phyloP scores from a whole-genome alignment of 2,113 vertebrate species.

The Catharus bicknelli region DNA sequence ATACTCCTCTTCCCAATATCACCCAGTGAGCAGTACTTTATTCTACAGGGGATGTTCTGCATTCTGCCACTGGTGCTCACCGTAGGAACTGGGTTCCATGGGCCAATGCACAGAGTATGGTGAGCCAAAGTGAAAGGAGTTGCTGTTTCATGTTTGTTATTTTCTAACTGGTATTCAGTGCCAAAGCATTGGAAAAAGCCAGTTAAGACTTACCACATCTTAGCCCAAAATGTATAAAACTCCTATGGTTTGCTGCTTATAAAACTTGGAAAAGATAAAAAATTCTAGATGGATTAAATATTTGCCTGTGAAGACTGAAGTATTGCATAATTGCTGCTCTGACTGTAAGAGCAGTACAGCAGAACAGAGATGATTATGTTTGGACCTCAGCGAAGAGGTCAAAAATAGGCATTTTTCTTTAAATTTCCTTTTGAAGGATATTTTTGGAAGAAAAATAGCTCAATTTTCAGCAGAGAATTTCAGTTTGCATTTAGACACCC shows the following conservation, averaged over 20 bases:
- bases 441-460: conserved; percentile 15
- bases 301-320: neutral
- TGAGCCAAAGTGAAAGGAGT: neutral
- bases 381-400: neutral
- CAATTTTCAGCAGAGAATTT: neutral
- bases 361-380: neutral
- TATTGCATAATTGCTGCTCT: conserved; percentile 20
- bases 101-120: neutral
- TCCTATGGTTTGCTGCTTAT: neutral
- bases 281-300: neutral
- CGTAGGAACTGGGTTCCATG: fast-evolving
- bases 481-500: neutral
- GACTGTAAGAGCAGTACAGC: neutral
- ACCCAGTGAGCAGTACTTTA: neutral
- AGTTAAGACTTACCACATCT: neutral
- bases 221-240: conserved; percentile 6
- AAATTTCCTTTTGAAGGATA: conserved; percentile 34
- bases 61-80: neutral
- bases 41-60: neutral
- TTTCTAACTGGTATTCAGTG: neutral
- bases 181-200: neutral
- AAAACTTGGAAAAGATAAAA: conserved; percentile 41
- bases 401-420: neutral
- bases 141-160: neutral
- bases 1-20: neutral